A percentile compares a stretch with the other conserved stretches of the same genome.
These are phyloP conservation scores for Volucella inanis DNA, from an alignment of 2,888 invertebrate genomes.

Conservation along the genomic window DNA sequence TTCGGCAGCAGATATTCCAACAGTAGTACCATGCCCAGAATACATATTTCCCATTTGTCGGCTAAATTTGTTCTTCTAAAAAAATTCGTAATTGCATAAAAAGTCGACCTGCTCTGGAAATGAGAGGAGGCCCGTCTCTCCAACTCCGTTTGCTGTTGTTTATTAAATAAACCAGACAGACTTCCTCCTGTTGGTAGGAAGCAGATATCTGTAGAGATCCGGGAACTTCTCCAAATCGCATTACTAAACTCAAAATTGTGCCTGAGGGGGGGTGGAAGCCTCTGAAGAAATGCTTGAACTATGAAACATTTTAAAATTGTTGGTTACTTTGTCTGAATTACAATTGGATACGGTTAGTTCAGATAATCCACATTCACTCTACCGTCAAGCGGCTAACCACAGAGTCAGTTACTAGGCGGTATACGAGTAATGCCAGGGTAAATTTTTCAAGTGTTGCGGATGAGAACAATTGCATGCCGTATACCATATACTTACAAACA, in stretches of 20 bases:
- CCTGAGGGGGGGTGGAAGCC: no score
- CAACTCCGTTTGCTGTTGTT: slow-evolving; percentile 5
- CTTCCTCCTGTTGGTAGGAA: slow-evolving; percentile 16
- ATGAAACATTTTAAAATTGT: slow-evolving; percentile 1
- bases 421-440: not conserved
- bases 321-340: slow-evolving; percentile 21
- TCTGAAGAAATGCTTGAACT: not conserved
- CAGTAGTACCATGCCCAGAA: not conserved
- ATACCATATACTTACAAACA: not conserved
- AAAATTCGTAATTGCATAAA: slow-evolving; percentile 45
- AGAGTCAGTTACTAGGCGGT: not conserved
- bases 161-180: slow-evolving; percentile 38
- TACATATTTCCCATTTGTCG: not conserved
- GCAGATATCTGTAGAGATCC: not conserved
- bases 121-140: slow-evolving; percentile 3
- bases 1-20: slow-evolving; percentile 36
- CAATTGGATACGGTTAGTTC: slow-evolving; percentile 11
- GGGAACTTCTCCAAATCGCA: slow-evolving; percentile 27
- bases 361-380: not conserved
- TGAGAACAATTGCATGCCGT: not conserved
- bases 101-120: slow-evolving; percentile 3
- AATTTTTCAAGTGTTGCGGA: slow-evolving; percentile 5
- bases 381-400: not conserved
- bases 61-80: not conserved
- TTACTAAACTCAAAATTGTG: not conserved